These are phyloP conservation scores for Gopherus flavomarginatus DNA, from an alignment of 2,113 vertebrate genomes.

Conservation along the genomic window DNA sequence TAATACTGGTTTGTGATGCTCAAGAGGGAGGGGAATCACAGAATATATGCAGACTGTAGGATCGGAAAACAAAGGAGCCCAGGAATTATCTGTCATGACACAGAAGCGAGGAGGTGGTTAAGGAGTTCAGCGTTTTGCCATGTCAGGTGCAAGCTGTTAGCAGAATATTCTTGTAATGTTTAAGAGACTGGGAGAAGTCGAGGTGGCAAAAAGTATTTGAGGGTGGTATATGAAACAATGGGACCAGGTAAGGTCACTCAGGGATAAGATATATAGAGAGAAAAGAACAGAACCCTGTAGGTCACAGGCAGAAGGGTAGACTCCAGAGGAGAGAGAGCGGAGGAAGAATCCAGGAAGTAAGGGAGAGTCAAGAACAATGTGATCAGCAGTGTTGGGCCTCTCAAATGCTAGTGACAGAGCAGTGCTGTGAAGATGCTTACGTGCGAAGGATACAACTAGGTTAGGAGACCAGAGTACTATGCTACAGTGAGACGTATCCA, in stretches of 20 bases:
- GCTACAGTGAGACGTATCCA: not conserved
- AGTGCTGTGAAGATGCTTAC: not conserved
- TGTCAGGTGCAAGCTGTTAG: not conserved
- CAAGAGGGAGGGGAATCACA: not conserved
- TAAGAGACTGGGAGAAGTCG: not conserved
- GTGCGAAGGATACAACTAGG: not conserved
- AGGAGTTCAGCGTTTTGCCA: not conserved
- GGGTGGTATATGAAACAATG: not conserved
- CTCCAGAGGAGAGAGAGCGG: accelerated
- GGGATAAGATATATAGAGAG: not conserved
- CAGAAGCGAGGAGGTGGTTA: not conserved
- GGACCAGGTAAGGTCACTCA: not conserved
- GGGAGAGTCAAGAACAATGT: not conserved
- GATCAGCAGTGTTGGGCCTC: not conserved
- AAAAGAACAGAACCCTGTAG: not conserved
- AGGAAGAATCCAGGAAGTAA: not conserved
- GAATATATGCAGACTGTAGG: not conserved
- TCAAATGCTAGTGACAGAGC: not conserved
- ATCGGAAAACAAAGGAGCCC: not conserved
- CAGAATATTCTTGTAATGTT: not conserved
- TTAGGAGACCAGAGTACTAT: slow-evolving; percentile 2
- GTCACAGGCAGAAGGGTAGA: slow-evolving; percentile 25
- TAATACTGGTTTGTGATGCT: not conserved
- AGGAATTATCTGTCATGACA: not conserved
- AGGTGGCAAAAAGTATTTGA: not conserved